Evolutionary conservation across 2,797 vertebrate genomes (phyloP), one percentile per base, ranked within the genome.

Genomic region (Phrynocephalus vlangalii): DNA sequence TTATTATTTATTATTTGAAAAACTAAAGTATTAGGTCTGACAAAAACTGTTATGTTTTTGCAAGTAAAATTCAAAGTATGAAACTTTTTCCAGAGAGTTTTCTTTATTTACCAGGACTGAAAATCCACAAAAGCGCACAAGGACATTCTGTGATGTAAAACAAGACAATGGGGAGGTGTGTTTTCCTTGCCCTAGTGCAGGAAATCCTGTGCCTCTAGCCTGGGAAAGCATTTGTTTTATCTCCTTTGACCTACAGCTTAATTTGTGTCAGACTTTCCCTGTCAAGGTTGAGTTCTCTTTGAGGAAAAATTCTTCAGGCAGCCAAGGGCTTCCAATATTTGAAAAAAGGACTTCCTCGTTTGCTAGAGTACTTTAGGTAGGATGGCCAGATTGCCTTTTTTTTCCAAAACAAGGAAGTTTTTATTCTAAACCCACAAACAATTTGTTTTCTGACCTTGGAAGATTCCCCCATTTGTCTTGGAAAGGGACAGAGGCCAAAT

Each of bases 121-220:
- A 86, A 90, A 92, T 95, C 92, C 94, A 90, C 79, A 60, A 68
- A 4, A 18, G 87, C 92, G 93, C 94, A 88, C 89, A 92, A 90
- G 92, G 88, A 91, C 91, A 92, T 91, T 93, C 84, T 84, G 93
- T 92, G 90, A 92, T 93, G 94, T 8, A 63, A 91, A 90, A 60
- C 33, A 93, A 94, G 93, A 96, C 96, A 96, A 96, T 96, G 91
- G 94, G 88, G 92, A 96, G 95, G 93, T 93, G 83, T 97, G 95
- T 96, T 97, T 85, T 97, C 96, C 94, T 95, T 96, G 96, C 96
- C 95, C 94, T 24, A 56, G 90, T 92, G 82, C 95, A 97, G 96
- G 96, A 97, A 96, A 97, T 97, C 96, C 96, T 97, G 95, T 94
- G 93, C 93, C 91, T 93, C 86, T 87, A 94, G 93, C 90, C 1